phyloP scores from a whole-genome alignment of 2,797 vertebrate species.

The Melanotaenia nigrans region DNA sequence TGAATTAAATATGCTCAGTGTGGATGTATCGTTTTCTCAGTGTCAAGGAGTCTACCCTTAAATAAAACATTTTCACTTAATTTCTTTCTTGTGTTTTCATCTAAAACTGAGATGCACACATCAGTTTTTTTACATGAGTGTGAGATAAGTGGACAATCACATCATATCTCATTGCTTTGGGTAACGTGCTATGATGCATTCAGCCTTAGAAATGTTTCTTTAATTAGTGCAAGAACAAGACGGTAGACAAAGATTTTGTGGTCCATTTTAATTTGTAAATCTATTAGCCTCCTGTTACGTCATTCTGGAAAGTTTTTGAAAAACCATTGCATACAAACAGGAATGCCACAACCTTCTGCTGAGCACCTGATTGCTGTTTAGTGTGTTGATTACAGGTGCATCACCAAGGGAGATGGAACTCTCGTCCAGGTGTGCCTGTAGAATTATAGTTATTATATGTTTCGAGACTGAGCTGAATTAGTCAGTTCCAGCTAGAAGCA shows the following conservation, averaged over 20 bases:
- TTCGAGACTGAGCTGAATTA: slow-evolving; percentile 1
- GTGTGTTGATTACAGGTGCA: slow-evolving; percentile 11
- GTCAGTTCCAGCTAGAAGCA: background rate
- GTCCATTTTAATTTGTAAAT: background rate
- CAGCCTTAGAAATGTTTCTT: background rate
- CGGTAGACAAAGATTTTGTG: background rate
- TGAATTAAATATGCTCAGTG: slow-evolving; percentile 15
- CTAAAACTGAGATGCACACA: background rate
- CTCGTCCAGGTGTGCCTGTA: slow-evolving; percentile 14
- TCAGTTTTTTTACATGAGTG: background rate
- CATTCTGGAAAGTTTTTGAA: slow-evolving; percentile 5
- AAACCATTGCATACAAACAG: slow-evolving; percentile 20
- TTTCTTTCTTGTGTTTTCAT: background rate
- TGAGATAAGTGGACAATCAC: background rate
- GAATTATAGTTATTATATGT: background rate
- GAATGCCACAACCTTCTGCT: background rate
- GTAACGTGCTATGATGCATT: background rate
- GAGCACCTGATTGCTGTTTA: slow-evolving; percentile 6
- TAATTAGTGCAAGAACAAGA: background rate
- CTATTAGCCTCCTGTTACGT: background rate
- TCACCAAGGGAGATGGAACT: background rate
- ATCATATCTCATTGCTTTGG: background rate
- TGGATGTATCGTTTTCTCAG: background rate
- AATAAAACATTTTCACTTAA: background rate
- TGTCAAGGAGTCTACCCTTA: background rate